phyloP scores from a whole-genome alignment of 2,888 invertebrate species.

The Teleogryllus oceanicus region DNA sequence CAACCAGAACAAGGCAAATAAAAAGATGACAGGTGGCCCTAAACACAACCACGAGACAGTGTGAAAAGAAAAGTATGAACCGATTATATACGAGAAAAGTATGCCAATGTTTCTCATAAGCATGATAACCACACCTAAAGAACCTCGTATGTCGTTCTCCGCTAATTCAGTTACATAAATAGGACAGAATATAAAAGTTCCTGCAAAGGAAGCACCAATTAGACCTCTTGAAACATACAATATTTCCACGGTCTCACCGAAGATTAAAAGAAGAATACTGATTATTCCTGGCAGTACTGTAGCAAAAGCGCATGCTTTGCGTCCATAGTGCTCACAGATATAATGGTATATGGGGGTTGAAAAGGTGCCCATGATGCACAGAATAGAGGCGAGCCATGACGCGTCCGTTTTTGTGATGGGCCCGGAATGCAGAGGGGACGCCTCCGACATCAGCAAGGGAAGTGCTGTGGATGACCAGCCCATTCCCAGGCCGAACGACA shows the following conservation, averaged over 20 bases:
- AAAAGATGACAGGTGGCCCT: conserved; percentile 50
- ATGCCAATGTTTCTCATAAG: conserved; percentile 50
- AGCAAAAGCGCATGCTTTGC: not conserved
- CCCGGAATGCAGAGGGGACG: conserved; percentile 47
- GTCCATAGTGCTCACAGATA: not conserved
- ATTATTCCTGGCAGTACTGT: not conserved
- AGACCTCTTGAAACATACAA: conserved; percentile 49
- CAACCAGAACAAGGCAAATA: conserved; percentile 51
- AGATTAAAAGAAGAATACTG: not conserved
- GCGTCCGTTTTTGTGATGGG: not conserved
- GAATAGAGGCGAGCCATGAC: not conserved
- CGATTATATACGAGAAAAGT: conserved; percentile 52
- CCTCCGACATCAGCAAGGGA: conserved; percentile 41
- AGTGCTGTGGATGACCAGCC: conserved; percentile 41
- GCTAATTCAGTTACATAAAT: conserved; percentile 62
- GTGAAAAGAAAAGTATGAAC: conserved; percentile 52
- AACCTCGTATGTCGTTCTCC: conserved; percentile 57
- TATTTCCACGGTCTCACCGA: not conserved
- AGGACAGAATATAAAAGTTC: conserved; percentile 55
- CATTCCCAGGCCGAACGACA: conserved; percentile 26
- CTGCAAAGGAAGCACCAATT: conserved; percentile 57
- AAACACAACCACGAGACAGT: conserved; percentile 53
- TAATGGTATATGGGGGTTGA: not conserved
- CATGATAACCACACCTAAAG: conserved; percentile 54
- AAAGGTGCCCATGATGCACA: not conserved